phyloP scores from a whole-genome alignment of 2,113 vertebrate genomes.

The Onychorhynchus coronatus region DNA sequence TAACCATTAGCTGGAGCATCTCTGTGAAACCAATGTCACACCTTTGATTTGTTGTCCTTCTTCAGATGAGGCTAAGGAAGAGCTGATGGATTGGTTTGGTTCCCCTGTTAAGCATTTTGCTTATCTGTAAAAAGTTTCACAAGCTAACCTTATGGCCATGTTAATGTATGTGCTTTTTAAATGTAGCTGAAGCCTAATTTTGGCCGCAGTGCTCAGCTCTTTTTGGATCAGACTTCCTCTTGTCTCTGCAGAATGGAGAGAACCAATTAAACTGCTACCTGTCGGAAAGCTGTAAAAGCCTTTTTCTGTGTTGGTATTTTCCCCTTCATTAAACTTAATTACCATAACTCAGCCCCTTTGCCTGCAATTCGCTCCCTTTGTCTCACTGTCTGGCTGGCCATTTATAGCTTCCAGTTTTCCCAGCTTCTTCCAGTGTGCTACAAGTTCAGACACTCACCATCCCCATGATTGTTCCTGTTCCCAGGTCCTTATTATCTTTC shows the following conservation, averaged over 20 bases:
- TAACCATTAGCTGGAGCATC: fast-evolving
- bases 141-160: not conserved
- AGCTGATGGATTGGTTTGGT: not conserved
- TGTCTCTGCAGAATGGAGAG: not conserved
- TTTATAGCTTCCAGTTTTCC: not conserved
- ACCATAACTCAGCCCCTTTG: not conserved
- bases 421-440: not conserved
- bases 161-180: not conserved
- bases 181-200: not conserved
- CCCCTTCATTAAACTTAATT: slow-evolving; percentile 1
- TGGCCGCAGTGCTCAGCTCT: not conserved
- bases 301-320: not conserved
- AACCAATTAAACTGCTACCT: not conserved
- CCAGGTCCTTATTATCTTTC: not conserved
- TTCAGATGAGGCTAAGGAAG: not conserved
- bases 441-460: not conserved
- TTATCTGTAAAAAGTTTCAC: not conserved
- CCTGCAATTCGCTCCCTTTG: not conserved
- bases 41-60: not conserved
- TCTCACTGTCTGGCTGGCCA: not conserved
- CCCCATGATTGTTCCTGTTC: fast-evolving
- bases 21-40: not conserved
- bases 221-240: not conserved
- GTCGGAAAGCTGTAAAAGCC: not conserved
- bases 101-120: not conserved